Evolutionary conservation across 2,888 invertebrate species (phyloP).

Genomic region (Leptinotarsa juncta): DNA sequence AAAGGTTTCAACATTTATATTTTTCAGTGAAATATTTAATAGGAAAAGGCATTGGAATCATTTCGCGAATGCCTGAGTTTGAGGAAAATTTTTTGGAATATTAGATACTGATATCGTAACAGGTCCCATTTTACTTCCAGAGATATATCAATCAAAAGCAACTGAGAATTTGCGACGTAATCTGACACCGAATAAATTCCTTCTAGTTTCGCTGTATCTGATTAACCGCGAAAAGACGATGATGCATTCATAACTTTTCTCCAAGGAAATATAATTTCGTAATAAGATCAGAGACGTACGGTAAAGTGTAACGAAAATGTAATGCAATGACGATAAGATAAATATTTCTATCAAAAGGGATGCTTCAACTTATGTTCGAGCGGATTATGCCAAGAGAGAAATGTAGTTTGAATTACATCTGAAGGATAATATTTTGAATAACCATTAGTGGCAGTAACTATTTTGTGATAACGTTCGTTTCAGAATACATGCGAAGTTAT

Average conservation of each 20-base stretch:
- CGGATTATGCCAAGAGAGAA: not conserved
- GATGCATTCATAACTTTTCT: not conserved
- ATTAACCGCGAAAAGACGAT: not conserved
- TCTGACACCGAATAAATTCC: not conserved
- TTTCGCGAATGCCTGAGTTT: too few relatives aligned
- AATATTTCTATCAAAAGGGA: not conserved
- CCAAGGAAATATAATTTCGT: conserved; percentile 1
- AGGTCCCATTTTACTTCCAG: not conserved
- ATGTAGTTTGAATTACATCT: not conserved
- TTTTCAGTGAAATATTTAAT: too few relatives aligned
- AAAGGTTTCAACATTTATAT: not conserved
- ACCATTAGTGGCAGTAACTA: not conserved
- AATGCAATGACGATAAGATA: not conserved
- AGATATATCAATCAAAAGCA: not conserved
- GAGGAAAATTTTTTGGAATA: too few relatives aligned
- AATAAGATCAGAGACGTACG: not conserved
- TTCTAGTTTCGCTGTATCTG: not conserved
- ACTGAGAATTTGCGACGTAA: not conserved
- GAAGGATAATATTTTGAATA: not conserved
- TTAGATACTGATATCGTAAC: not conserved
- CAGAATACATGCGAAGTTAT: too few relatives aligned
- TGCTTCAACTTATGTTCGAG: not conserved
- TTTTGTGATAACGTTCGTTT: not conserved
- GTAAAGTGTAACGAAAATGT: not conserved
- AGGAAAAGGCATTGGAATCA: too few relatives aligned